Evolutionary conservation across 2,888 invertebrate species (phyloP).

Genomic region (Drosophila helvetica): DNA sequence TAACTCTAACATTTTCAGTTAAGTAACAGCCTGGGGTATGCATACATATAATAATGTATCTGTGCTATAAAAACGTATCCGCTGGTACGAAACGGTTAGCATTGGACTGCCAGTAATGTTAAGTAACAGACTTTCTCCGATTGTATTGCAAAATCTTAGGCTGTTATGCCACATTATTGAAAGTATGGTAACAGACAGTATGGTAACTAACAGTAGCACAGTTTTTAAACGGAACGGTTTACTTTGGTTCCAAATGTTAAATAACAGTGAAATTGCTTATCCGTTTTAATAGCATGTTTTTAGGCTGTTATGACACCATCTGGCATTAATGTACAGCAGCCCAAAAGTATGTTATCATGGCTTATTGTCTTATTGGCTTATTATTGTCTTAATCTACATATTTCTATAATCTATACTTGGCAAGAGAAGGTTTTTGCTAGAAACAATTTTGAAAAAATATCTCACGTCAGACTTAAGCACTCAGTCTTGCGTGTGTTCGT

Average conservation of each 20-base stretch:
- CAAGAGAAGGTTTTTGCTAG: no score
- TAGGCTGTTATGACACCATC: conserved; percentile 3
- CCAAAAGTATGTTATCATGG: no score
- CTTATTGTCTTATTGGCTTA: no score
- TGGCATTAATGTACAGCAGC: no score
- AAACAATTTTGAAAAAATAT: no score
- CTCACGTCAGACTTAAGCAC: no score
- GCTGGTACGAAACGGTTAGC: background rate
- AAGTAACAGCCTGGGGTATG: background rate
- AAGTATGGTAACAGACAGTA: background rate
- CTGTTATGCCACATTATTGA: background rate
- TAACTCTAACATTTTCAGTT: background rate
- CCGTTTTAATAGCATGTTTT: background rate
- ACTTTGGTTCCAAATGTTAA: background rate
- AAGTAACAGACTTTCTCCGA: background rate
- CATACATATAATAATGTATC: no score
- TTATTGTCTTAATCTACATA: no score
- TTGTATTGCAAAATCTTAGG: no score
- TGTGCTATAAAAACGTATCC: conserved; percentile 37
- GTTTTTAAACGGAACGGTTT: conserved; percentile 23
- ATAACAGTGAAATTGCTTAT: background rate
- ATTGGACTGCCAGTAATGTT: background rate
- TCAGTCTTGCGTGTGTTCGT: no score
- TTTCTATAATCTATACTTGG: no score
- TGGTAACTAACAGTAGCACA: conserved; percentile 37